phyloP scores from a whole-genome alignment of 2,113 vertebrate species.

The Cichladusa arquata region DNA sequence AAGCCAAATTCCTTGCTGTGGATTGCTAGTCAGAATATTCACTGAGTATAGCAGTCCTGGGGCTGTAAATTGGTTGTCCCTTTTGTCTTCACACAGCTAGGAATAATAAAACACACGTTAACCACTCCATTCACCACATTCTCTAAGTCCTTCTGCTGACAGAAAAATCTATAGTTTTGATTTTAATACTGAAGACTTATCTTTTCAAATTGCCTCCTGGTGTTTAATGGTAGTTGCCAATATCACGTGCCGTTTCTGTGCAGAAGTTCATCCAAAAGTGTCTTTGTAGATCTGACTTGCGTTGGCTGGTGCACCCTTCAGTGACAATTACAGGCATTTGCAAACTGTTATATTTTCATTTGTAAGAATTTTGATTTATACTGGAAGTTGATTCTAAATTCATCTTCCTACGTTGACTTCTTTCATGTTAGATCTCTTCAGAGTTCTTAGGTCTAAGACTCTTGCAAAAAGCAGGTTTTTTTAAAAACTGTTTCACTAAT shows the following conservation, averaged over 20 bases:
- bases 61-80: neutral
- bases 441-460: neutral
- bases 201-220: neutral
- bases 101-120: neutral
- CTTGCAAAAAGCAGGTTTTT: neutral
- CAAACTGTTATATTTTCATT: neutral
- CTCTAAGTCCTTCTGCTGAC: neutral
- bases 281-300: neutral
- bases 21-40: neutral
- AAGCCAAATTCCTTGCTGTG: neutral
- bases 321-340: neutral
- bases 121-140: neutral
- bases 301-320: neutral
- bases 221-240: neutral
- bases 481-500: neutral
- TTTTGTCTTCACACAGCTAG: neutral
- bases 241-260: neutral
- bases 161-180: neutral
- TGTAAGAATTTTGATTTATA: neutral
- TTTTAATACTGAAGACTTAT: neutral
- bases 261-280: neutral
- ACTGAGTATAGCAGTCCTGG: neutral
- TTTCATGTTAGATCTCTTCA: neutral
- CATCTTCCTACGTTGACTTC: neutral
- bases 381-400: neutral